Percentiles rank a stretch among this genome's conserved stretches.
These are phyloP conservation scores for Stichodactyla mertensii DNA, from an alignment of 64 coral and sea anemone genomes.

Conservation along the genomic window DNA sequence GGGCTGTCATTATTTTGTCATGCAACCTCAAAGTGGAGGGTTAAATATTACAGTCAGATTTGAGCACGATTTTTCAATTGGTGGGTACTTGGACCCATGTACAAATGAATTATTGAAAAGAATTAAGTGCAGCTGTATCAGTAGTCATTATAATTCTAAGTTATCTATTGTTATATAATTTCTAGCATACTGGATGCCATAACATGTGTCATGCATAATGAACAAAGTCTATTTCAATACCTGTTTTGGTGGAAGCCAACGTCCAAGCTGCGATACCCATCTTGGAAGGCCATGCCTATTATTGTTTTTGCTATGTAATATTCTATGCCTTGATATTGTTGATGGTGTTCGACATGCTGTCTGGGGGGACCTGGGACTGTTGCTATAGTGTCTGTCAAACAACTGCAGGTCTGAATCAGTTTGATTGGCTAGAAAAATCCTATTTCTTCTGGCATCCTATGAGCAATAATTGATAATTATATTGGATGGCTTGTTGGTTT, in stretches of 20 bases:
- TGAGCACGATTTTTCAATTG: no score
- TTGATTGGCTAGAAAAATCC: not conserved
- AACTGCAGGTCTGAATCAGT: not conserved
- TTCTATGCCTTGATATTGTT: conserved; percentile 2
- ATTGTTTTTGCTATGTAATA: not conserved
- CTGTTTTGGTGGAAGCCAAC: conserved; percentile 22
- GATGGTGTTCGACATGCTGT: not conserved
- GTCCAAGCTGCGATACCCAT: conserved; percentile 11
- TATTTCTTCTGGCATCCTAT: not conserved
- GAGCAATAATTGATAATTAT: not conserved
- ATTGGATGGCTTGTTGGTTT: not conserved
- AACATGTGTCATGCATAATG: no score
- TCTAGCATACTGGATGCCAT: no score
- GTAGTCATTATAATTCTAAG: no score
- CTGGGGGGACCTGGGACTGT: not conserved
- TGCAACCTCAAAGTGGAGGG: no score
- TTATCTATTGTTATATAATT: no score
- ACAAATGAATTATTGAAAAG: not conserved
- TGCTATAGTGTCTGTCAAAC: not conserved
- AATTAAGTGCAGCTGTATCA: not conserved
- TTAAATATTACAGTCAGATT: no score
- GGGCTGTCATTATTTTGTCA: no score
- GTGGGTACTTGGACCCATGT: no score
- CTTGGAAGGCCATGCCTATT: conserved; percentile 6
- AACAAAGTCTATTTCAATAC: not conserved